Base-by-base conservation (phyloP, 2,113 vertebrate genomes). In the Halcyon malimbica region DNA sequence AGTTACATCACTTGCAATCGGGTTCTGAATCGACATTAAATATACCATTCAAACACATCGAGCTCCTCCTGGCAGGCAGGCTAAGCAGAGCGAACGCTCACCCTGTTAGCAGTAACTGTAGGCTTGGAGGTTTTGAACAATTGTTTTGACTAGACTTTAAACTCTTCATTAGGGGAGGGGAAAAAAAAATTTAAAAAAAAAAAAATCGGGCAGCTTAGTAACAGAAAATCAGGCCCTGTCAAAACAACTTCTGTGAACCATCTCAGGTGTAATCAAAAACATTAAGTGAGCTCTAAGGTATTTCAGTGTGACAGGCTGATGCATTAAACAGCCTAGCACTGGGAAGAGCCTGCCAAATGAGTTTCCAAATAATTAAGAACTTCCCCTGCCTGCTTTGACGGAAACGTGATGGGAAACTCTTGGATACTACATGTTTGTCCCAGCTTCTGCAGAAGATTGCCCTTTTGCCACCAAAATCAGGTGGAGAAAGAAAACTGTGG, bases 211-310 rank as follows among this genome's bases (percentile, higher is more conserved):
- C 33, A 87, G 33, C 29, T 94, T 68, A 81, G 60, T 77, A 90
- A 83, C 29, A 93, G 85, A 95, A 96, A 93, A 71, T 68, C 63
- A 81, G 68, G 37, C 16, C 24, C 65, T 93, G 76, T 96, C 88
- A 94, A 83, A 93, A 90, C 73, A 94, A 41, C 42, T 75, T 81
- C 83, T 95, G 79, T 81, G 60, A 93, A 84, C 64, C 51, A 31
- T 68, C 76, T 92, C 86, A 95, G 92, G 86, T 95, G 77, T 71
- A 93, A 93, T 78, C 60, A 68, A 71, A 93, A 92, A 42, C 0
- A 0, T 42, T 83, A 94, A 93, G 69, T 57, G 83, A 95, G 78
- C 53, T 63, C 90, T 82, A 24, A 91, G 87, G 35, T 90, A 85
- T 78, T 90, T 81, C 67, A 75, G 57, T 4, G 4, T 82, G 90